phyloP scores from a whole-genome alignment of 2,113 vertebrate species.

The Mastomys natalensis region DNA sequence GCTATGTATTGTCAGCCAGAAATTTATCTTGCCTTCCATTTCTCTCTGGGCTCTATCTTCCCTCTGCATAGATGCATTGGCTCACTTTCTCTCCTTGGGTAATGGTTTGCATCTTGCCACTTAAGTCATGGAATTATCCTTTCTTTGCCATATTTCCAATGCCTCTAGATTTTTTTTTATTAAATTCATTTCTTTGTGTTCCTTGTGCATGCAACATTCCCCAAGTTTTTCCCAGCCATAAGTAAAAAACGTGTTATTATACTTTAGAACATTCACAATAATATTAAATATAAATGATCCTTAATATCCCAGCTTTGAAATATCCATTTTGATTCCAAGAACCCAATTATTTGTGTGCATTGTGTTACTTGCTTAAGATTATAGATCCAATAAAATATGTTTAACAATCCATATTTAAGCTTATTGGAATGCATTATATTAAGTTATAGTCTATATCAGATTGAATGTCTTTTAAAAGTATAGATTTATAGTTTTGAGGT shows the following conservation, averaged over 20 bases:
- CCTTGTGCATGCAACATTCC: constrained; percentile 28
- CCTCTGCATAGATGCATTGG: neutral
- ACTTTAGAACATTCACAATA: constrained; percentile 52
- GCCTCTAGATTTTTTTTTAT: constrained; percentile 68
- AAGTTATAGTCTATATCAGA: constrained; percentile 1
- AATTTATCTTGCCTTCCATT: constrained; percentile 50
- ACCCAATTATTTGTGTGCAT: neutral
- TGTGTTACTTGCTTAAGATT: constrained; percentile 51
- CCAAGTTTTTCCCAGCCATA: constrained; percentile 21
- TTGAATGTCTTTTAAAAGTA: constrained; percentile 53
- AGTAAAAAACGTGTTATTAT: constrained; percentile 69
- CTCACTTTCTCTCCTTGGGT: constrained; percentile 46
- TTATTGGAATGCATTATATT: constrained; percentile 32
- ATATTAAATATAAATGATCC: constrained; percentile 62
- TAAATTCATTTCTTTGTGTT: constrained; percentile 70
- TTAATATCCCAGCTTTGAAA: constrained; percentile 53
- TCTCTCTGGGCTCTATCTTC: constrained; percentile 43
- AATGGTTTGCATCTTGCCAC: constrained; percentile 74
- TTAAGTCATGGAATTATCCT: constrained; percentile 71
- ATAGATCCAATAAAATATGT: constrained; percentile 29
- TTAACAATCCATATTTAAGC: neutral
- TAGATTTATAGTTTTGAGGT: neutral
- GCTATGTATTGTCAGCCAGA: constrained; percentile 15
- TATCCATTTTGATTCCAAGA: constrained; percentile 31
- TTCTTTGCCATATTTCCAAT: constrained; percentile 60